These are phyloP conservation scores for Thermophis baileyi DNA, from an alignment of 2,113 vertebrate genomes.

Conservation along the genomic window DNA sequence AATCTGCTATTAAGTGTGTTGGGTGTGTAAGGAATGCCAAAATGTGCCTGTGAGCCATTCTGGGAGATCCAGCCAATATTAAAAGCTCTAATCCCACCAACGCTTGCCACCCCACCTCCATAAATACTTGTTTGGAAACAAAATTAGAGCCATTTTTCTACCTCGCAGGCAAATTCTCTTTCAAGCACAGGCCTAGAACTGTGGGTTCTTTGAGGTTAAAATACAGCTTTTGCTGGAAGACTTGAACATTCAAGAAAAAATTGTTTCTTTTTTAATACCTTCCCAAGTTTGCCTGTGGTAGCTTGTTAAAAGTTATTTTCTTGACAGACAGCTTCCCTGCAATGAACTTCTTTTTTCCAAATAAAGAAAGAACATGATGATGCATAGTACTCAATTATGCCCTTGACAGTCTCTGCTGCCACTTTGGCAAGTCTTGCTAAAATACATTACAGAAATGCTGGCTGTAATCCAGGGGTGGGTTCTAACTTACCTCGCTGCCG, in stretches of 20 bases:
- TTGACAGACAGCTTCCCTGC: neutral
- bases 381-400: neutral
- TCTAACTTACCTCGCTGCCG: too few relatives aligned
- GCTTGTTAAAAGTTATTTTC: neutral
- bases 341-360: neutral
- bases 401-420: neutral
- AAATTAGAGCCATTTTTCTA: conserved; percentile 16
- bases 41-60: conserved; percentile 1
- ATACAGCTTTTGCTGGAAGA: conserved; percentile 33
- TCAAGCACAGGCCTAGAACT: conserved; percentile 36
- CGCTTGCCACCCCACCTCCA: neutral
- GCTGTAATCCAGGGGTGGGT: neutral
- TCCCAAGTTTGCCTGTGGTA: conserved; percentile 19
- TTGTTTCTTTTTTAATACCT: conserved; percentile 7
- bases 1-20: neutral
- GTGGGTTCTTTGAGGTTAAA: conserved; percentile 17
- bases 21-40: neutral
- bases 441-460: neutral
- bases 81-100: neutral
- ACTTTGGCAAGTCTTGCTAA: neutral
- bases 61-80: neutral
- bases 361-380: neutral
- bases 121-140: conserved; percentile 30
- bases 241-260: conserved; percentile 11
- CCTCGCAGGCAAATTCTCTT: neutral